Evolutionary conservation across 2,113 vertebrate genomes (phyloP), one percentile per base, ranked within the genome.

Genomic region (Haemorhous mexicanus): DNA sequence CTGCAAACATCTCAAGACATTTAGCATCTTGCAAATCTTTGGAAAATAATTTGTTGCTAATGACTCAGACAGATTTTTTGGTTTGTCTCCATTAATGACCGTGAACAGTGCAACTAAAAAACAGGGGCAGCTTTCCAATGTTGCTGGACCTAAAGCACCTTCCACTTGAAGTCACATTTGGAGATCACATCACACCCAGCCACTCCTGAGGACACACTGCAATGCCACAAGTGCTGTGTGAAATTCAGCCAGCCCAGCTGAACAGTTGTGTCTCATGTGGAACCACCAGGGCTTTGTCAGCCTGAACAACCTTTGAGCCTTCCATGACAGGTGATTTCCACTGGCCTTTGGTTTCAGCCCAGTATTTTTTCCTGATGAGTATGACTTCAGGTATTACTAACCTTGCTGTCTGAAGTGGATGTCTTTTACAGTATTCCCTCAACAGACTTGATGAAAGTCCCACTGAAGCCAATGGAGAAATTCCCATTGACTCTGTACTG

Each of bases 1-100:
- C 87, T 93, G 63, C 81, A 85, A 95, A 79, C 55, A 94, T 58
- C 89, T 91, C 62, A 52, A 91, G 90, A 91, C 39, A 77, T 90
- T 91, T 59, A 93, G 84, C 66, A 72, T 83, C 66, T 87, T 82
- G 43, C 77, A 87, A 94, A 85, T 32, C 78, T 84, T 90, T 77
- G 62, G 44, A 85, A 94, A 85, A 93, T 56, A 85, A 88, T 80
- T 83, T 63, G 28, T 62, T 81, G 87, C 33, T 93, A 94, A 89
- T 69, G 77, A 64, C 52, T 84, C 15, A 21, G 72, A 49, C 72
- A 69, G 73, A 53, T 53, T 67, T 84, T 73, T 84, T 49, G 5
- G 37, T 91, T 94, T 82, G n/a, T 53, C n/a, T 83, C 33, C 53
- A 69, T 46, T 87, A 78, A 73, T 5, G 28, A 85, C 43, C 4